Percentiles rank a stretch among this genome's conserved stretches.
Evolutionary conservation across 2,113 vertebrate species (phyloP).

Genomic region (Chloebia gouldiae): DNA sequence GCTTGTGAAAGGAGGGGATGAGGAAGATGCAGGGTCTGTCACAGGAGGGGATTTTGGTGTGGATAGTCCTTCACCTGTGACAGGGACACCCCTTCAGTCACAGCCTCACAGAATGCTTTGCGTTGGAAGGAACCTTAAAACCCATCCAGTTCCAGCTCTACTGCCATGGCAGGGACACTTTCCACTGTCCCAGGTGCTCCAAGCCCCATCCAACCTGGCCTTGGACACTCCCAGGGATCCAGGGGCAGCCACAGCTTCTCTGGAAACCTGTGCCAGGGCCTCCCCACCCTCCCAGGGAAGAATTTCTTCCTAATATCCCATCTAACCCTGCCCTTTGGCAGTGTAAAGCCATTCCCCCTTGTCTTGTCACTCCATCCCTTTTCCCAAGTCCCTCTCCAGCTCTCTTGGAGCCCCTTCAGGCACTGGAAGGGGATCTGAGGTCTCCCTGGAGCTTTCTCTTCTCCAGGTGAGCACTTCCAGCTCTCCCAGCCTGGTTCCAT

Average conservation of each 20-base stretch:
- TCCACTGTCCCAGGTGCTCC: accelerated
- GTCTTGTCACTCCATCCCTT: not conserved
- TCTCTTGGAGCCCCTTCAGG: not conserved
- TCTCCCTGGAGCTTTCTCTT: not conserved
- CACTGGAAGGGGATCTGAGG: accelerated
- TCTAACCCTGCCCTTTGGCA: accelerated
- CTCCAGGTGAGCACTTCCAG: not conserved
- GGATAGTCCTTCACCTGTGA: not conserved
- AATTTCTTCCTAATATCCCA: not conserved
- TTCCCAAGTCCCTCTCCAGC: not conserved
- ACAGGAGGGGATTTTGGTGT: not conserved
- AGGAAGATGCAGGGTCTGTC: not conserved
- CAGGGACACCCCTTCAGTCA: not conserved
- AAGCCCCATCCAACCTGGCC: accelerated
- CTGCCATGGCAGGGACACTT: not conserved
- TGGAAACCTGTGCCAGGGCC: not conserved
- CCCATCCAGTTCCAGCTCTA: accelerated
- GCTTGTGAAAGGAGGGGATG: not conserved
- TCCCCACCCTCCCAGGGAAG: accelerated
- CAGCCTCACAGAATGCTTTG: not conserved
- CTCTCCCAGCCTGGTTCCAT: not conserved
- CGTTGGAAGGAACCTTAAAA: not conserved
- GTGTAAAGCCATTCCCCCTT: not conserved
- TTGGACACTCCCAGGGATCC: not conserved
- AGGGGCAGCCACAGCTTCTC: not conserved